Percentiles rank a stretch among this genome's conserved stretches.
Evolutionary conservation across 1,140 invertebrate genomes (phyloP).

Genomic region (Eurosta solidaginis): DNA sequence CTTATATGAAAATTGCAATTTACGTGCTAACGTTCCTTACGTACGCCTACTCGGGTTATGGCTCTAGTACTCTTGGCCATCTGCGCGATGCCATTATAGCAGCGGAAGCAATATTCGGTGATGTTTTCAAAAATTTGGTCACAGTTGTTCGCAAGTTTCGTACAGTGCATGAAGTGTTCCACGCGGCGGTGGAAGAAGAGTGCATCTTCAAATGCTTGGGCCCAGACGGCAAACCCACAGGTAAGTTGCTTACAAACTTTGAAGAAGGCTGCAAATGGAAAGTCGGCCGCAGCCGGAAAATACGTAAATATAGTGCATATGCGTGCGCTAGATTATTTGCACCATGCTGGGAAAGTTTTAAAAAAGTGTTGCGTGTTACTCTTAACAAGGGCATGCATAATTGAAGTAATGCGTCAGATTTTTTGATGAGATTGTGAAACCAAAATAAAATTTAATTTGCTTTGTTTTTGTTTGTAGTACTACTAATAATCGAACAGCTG

Average conservation of each 20-base stretch:
- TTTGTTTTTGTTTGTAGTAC: constrained; percentile 18
- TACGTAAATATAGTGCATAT: constrained; percentile 31
- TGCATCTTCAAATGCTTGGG: constrained; percentile 76
- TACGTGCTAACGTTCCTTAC: constrained; percentile 76
- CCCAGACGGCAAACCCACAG: constrained; percentile 40
- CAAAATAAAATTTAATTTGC: not conserved
- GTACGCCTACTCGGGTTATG: constrained; percentile 79
- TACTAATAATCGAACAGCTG: not conserved
- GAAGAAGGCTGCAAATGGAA: not conserved
- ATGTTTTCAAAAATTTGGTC: constrained; percentile 74
- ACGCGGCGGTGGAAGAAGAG: constrained; percentile 81
- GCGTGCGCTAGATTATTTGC: not conserved
- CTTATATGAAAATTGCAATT: constrained; percentile 75
- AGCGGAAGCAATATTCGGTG: constrained; percentile 76
- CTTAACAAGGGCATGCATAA: too few species aligned
- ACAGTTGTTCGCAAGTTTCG: constrained; percentile 77
- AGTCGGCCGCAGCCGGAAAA: not conserved
- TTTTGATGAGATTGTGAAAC: not conserved
- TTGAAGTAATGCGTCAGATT: constrained; percentile 1
- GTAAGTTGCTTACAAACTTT: not conserved
- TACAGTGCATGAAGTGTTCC: constrained; percentile 78
- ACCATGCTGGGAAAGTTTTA: not conserved
- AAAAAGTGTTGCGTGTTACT: not conserved
- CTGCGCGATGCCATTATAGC: constrained; percentile 77
- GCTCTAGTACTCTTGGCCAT: constrained; percentile 73